A percentile compares a stretch with the other conserved stretches of the same genome.
These are phyloP conservation scores for Ephydatia muelleri DNA, from an alignment of 37 sponge, comb jelly and placozoan species.

Conservation along the genomic window DNA sequence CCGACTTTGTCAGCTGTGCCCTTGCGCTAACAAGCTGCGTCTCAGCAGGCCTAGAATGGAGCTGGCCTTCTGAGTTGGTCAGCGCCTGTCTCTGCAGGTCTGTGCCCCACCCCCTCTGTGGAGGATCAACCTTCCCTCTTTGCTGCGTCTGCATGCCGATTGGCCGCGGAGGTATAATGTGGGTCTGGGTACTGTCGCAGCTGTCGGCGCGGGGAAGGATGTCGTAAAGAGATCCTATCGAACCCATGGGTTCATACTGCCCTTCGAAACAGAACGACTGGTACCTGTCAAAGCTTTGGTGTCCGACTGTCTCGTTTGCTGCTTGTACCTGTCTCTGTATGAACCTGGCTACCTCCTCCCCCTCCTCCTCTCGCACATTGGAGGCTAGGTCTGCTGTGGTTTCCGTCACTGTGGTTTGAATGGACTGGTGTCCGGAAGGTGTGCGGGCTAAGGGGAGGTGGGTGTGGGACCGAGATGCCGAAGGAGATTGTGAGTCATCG, in stretches of 20 bases:
- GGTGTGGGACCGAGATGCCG: neutral
- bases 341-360: constrained; percentile 13
- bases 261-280: constrained; percentile 55
- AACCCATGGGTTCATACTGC: constrained; percentile 51
- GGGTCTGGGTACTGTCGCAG: neutral
- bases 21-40: neutral
- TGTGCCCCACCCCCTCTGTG: neutral
- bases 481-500: neutral
- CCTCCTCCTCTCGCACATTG: neutral
- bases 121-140: neutral
- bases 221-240: constrained; percentile 65
- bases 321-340: constrained; percentile 21
- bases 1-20: neutral
- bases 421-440: constrained; percentile 5
- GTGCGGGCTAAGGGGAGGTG: neutral
- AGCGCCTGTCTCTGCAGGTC: neutral
- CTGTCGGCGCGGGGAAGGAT: constrained; percentile 13
- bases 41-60: neutral
- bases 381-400: neutral
- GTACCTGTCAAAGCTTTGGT: constrained; percentile 39
- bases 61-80: neutral
- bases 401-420: neutral
- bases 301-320: constrained; percentile 32
- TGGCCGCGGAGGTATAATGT: neutral
- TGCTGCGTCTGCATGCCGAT: neutral